Evolutionary conservation across 2,797 vertebrate species (phyloP), one percentile per base, ranked within the genome.

Genomic region (Cyprinodon diabolis): DNA sequence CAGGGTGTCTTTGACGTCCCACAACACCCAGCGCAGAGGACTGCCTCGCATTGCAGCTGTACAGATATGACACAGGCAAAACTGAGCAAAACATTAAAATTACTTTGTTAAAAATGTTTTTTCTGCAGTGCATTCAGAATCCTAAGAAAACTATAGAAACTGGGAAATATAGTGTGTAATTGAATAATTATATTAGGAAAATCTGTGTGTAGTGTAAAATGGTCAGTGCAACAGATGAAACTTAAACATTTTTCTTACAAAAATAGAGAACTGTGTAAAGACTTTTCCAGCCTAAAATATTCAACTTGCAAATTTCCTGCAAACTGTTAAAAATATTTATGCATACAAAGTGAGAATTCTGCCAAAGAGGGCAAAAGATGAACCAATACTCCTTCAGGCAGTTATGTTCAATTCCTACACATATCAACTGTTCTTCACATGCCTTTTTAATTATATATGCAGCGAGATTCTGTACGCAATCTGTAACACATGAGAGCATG

Each of bases 1-100:
- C 68, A 99, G 88, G 0, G 98, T 99, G 91, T 98, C 97, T 72
- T 96, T 98, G 78, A 97, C 95, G 0, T 99, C 98, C 98, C 98
- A 99, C 0, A 98, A 95, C 58, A 99, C 88, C 74, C 97, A 96
- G 23, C 91, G 94, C 35, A 97, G 91, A 58, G 91, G 72, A 80
- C 21, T 40, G 17, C 52, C 80, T 52, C 68, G 72, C 96, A 96
- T 97, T 5, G 67, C 84, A 77, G 81, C 92, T 93, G 73, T 54
- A 77, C 23, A 80, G 56, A 23, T 0, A 74, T 72, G n/a, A 83
- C n/a, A n/a, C 66, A 37, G 48, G 0, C 13, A 58, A 15, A 75
- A 10, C n/a, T 14, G 7, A 52, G 30, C 5, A 51, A 76, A 62
- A n/a, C 49, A 1, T 65, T 23, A 43, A 47, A 45, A 47, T 14